Evolutionary conservation across 2,888 invertebrate species (phyloP).

Genomic region (Pelosia muscerda): DNA sequence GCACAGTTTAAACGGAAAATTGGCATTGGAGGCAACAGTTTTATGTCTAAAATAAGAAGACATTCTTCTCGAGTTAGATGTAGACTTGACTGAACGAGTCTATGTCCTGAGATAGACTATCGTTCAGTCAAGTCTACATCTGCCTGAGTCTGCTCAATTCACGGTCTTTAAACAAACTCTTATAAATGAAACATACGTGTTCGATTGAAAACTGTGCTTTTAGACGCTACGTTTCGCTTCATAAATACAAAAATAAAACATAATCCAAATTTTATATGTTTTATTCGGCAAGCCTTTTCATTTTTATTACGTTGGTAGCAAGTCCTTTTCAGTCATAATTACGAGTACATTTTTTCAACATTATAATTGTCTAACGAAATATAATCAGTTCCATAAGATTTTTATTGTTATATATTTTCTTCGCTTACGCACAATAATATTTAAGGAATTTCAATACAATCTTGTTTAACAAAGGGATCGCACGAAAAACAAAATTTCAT

Average conservation of each 20-base stretch:
- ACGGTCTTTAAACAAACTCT: neutral
- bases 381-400: constrained; percentile 26
- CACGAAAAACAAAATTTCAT: constrained; percentile 2
- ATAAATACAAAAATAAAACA: neutral
- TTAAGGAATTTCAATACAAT: constrained; percentile 21
- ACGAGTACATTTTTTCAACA: constrained; percentile 43
- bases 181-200: neutral
- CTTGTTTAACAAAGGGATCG: constrained; percentile 2
- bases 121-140: too few relatives aligned
- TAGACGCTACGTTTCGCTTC: neutral
- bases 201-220: neutral
- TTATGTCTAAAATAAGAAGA: too few relatives aligned
- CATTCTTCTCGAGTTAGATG: too few relatives aligned
- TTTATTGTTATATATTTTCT: constrained; percentile 36
- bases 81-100: too few relatives aligned
- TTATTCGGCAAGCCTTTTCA: constrained; percentile 18
- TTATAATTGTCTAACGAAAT: constrained; percentile 36
- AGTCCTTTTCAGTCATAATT: constrained; percentile 43
- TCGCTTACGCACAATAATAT: constrained; percentile 23
- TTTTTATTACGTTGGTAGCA: constrained; percentile 35
- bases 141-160: too few relatives aligned
- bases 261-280: too few relatives aligned
- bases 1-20: too few relatives aligned
- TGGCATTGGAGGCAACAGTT: too few relatives aligned
- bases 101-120: too few relatives aligned